These are phyloP conservation scores for Tinea pellionella DNA, from an alignment of 2,888 invertebrate genomes.

Conservation along the genomic window DNA sequence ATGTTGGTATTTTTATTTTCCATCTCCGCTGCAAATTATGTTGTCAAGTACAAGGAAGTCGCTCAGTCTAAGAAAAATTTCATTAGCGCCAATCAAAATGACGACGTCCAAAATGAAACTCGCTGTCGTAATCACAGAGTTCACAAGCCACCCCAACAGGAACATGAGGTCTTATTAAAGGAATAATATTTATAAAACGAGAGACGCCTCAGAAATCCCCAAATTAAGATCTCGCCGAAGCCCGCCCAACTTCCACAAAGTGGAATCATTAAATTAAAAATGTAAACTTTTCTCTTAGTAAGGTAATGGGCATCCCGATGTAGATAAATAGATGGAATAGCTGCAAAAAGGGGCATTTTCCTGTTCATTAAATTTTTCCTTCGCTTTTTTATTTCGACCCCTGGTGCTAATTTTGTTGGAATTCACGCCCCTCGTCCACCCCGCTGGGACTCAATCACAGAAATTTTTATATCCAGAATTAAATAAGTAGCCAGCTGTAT, in stretches of 20 bases:
- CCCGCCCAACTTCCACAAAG: conserved; percentile 71
- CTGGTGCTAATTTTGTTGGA: conserved; percentile 72
- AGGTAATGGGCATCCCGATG: conserved; percentile 71
- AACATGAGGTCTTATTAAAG: conserved; percentile 69
- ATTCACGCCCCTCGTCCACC: conserved; percentile 69
- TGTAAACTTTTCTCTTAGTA: conserved; percentile 72
- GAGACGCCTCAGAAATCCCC: conserved; percentile 71
- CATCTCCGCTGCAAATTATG: conserved; percentile 41
- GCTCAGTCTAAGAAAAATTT: conserved; percentile 57
- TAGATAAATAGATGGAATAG: conserved; percentile 71
- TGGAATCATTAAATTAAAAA: conserved; percentile 73
- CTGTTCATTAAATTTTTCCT: conserved; percentile 72
- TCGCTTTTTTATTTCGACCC: conserved; percentile 70
- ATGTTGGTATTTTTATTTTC: background rate
- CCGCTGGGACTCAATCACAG: conserved; percentile 69
- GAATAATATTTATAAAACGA: conserved; percentile 71
- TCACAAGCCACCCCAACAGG: conserved; percentile 59
- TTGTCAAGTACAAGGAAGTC: conserved; percentile 65
- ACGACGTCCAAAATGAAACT: conserved; percentile 69
- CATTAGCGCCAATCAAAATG: conserved; percentile 71
- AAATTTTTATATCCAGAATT: conserved; percentile 71
- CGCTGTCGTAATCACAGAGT: conserved; percentile 68
- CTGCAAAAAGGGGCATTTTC: conserved; percentile 71
- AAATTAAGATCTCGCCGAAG: conserved; percentile 70
- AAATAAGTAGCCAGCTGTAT: conserved; percentile 67